These are phyloP conservation scores for Chelmon rostratus DNA, from an alignment of 2,797 vertebrate species.

Conservation along the genomic window DNA sequence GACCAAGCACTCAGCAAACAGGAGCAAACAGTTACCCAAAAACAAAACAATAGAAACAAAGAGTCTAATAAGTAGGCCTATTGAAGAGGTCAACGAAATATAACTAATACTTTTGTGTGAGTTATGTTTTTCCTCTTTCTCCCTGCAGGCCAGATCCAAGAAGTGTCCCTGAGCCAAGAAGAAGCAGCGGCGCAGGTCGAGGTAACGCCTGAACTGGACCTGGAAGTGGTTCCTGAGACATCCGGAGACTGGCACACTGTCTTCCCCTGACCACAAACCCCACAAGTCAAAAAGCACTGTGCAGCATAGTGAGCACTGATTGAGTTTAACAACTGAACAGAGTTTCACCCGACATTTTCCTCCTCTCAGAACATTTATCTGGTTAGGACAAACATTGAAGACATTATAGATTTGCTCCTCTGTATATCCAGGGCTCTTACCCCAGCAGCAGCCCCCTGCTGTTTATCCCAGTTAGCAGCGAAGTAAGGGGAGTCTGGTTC, in stretches of 20 bases:
- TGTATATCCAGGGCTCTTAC: conserved; percentile 26
- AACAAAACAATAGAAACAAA: too few relatives aligned
- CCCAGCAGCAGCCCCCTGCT: conserved; percentile 11
- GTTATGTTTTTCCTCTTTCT: conserved; percentile 14
- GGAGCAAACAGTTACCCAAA: too few relatives aligned
- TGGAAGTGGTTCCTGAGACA: conserved; percentile 93
- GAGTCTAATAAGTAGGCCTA: too few relatives aligned
- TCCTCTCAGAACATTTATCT: conserved; percentile 5
- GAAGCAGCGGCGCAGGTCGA: conserved; percentile 82
- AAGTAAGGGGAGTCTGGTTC: conserved; percentile 53
- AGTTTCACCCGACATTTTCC: conserved; percentile 26
- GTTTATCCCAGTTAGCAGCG: conserved; percentile 53
- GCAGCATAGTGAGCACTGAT: conserved; percentile 11
- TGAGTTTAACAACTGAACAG: conserved; percentile 15
- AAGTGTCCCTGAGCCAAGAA: conserved; percentile 84
- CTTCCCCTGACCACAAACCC: conserved; percentile 83
- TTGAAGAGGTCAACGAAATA: too few relatives aligned
- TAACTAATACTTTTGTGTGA: too few relatives aligned
- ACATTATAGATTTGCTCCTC: conserved; percentile 19
- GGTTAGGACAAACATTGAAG: conserved; percentile 14
- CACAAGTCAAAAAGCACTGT: conserved; percentile 11
- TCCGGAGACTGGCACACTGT: conserved; percentile 94
- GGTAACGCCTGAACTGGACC: conserved; percentile 88
- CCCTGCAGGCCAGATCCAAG: conserved; percentile 80
- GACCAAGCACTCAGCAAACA: too few relatives aligned